These are phyloP conservation scores for Gallinago undulata DNA, from an alignment of 2,113 vertebrate species.

Conservation along the genomic window DNA sequence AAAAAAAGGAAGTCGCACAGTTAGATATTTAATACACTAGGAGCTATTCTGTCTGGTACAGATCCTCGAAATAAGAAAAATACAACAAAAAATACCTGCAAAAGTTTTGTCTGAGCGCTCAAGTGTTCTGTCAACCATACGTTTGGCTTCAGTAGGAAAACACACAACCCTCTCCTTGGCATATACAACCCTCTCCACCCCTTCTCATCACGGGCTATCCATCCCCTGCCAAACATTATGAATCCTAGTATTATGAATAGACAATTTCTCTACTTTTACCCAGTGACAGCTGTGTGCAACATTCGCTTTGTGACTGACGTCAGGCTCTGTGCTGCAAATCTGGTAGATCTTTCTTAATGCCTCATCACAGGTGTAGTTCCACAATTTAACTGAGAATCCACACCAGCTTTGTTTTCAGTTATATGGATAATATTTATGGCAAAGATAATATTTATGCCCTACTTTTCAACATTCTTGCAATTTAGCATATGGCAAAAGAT, in stretches of 20 bases:
- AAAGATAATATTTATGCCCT: background rate
- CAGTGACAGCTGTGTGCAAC: slow-evolving; percentile 64
- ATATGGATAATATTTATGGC: background rate
- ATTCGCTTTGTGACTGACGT: slow-evolving; percentile 5
- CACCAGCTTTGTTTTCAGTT: background rate
- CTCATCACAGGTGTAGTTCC: slow-evolving; percentile 23
- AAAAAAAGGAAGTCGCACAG: background rate
- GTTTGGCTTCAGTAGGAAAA: background rate
- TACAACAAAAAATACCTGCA: background rate
- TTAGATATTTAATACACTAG: background rate
- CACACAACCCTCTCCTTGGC: background rate
- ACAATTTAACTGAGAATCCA: background rate
- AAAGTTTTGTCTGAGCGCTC: background rate
- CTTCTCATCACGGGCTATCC: background rate
- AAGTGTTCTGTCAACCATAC: background rate
- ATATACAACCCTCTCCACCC: background rate
- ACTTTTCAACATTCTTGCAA: background rate
- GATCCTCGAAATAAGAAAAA: background rate
- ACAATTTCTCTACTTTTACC: slow-evolving; percentile 39
- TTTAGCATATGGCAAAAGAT: background rate
- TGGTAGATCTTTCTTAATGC: slow-evolving; percentile 33
- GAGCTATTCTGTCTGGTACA: background rate
- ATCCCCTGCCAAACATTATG: slow-evolving; percentile 19
- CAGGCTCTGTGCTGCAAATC: background rate
- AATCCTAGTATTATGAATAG: slow-evolving; percentile 42